A percentile compares a stretch with the other conserved stretches of the same genome.
Evolutionary conservation across 2,113 vertebrate species (phyloP).

Genomic region (Ariopsis seemanni): DNA sequence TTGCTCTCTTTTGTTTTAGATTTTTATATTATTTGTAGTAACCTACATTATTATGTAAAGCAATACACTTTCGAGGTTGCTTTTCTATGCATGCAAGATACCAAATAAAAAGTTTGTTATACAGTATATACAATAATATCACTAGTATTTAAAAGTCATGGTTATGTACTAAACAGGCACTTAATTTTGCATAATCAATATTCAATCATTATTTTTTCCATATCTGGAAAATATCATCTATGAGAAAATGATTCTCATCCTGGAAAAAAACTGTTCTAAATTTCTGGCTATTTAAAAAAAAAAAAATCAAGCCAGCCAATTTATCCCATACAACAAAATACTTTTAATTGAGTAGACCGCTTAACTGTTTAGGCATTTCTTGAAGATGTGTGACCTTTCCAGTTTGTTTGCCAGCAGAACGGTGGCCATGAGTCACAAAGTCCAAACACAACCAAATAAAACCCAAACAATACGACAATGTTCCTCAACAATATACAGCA

Average conservation of each 20-base stretch:
- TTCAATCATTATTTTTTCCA: background rate
- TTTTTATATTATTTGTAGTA: background rate
- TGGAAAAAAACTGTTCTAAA: too few relatives aligned
- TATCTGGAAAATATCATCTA: background rate
- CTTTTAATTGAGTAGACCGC: background rate
- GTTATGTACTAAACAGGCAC: background rate
- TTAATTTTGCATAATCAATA: background rate
- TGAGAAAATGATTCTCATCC: background rate
- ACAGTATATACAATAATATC: background rate
- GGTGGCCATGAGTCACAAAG: background rate
- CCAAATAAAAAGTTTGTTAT: background rate
- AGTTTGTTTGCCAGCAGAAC: background rate
- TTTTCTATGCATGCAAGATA: background rate
- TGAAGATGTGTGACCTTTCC: background rate
- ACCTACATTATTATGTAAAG: background rate
- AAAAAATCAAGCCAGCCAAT: background rate
- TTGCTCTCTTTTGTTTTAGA: background rate
- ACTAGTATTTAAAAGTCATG: background rate
- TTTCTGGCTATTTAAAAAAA: background rate
- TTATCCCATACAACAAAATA: background rate
- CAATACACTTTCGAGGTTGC: background rate
- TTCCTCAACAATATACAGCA: background rate
- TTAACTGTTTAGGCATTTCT: background rate
- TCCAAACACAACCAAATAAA: conserved; percentile 12
- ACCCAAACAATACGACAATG: background rate